Evolutionary conservation across 1,140 invertebrate genomes (phyloP), one percentile per base, ranked within the genome.

Genomic region (Drosophila sucinea): DNA sequence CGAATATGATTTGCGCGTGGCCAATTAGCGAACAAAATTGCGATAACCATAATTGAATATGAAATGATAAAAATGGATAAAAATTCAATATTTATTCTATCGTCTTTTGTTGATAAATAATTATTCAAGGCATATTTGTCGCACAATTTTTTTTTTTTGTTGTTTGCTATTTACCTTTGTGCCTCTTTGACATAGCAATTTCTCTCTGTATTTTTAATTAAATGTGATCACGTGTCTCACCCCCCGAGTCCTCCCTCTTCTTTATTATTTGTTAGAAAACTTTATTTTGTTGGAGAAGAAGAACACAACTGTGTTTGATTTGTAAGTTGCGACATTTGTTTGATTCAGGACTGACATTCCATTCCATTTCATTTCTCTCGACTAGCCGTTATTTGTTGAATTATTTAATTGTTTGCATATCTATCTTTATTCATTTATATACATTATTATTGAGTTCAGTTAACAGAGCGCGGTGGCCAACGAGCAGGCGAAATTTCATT

Each of bases 21-120:
- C 69, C 81, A 77, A 85, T 84, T 81, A 84, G 69, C 68, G 29
- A 40, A 68, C 70, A 61, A 85, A 85, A 69, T 29, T 38, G 75
- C 72, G 83, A 87, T 87, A 87, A 87, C 64, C 71, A 60, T 79
- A 87, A 87, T 86, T 86, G 75, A 86, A 86, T 86, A 72, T 72
- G 69, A 79, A 51, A 82, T 79, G 79, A 86, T 78, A 78, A 86
- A 74, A 63, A 56, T 51, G 44, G 44, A 77, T 70, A 71, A 71
- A 79, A 65, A 73, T 67, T 47, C 44, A 63, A 69, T 69, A 60
- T 67, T 57, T 58, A 58, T 67, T 57, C 57, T 51, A 33, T 41
- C 40, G 58, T 32, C 17, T 44, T 33, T 70, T 57, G 62, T 70
- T 77, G 80, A 63, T 77, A 71, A 77, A 80, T 81, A 77, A 71